Base-by-base conservation (phyloP, 2,888 invertebrate genomes). In the Pterostichus madidus region DNA sequence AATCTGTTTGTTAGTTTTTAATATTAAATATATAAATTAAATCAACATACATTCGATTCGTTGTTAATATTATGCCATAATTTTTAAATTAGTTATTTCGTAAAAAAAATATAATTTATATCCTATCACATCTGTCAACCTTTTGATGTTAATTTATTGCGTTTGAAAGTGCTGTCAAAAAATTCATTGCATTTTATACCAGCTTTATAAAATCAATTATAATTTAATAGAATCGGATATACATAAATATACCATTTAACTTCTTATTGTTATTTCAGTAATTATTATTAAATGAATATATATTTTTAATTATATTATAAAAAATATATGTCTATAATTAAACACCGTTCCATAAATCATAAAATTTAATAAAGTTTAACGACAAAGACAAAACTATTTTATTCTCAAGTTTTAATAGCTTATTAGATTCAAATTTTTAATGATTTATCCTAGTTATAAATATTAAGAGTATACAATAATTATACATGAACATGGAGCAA, bases 61-160 rank as follows among this genome's bases (percentile, higher is more conserved):
- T 61, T 10, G 31, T 8, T 61, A 61, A 15, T 17, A 71, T 6
- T n/a, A 64, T 64, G 13, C 64, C 13, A 49, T 56, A 17, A 17
- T 52, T 56, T 44, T 71, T 71, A 44, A 39, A 17, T 71, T 71
- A 44, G 39, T 71, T 71, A 44, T 71, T 31, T 59, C 59, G 5
- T 11, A 59, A 32, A 64, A n/a, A 64, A 64, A 64, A 32, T 7
- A 32, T 64, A 64, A 64, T 64, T 64, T 64, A 61, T 61, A n/a
- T n/a, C 24, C 24, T 24, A 59, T 59, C 24, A 32, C 32, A 35
- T 4, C 64, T 59, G 59, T 59, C 59, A 59, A 10, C 64, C 0
- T 31, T 59, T 64, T 35, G 35, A 64, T 32, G 64, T n/a, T 64
- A 35, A 64, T 11, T 64, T 64, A 64, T 64, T 32, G 49, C 49